Conservation (phyloP, 30 jellyfish, hydroid and myxozoan species). For the Calvadosia cruxmelitensis region DNA sequence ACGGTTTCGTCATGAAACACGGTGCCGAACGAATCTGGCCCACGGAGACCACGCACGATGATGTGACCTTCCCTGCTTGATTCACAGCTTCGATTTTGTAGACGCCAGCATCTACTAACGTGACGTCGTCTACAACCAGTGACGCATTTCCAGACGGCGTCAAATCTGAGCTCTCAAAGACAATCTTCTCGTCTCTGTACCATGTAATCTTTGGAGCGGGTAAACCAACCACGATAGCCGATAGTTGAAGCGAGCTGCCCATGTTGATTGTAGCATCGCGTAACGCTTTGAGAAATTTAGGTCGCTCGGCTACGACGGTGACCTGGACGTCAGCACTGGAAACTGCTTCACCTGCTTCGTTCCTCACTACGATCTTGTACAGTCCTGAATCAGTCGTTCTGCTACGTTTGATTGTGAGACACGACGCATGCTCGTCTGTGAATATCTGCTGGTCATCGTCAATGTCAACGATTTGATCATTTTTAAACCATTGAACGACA, state of each 20-base stretch:
- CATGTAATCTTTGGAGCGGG: conserved; percentile 83
- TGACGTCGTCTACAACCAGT: conserved; percentile 29
- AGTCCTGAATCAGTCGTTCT: conserved; percentile 36
- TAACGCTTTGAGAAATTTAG: conserved; percentile 21
- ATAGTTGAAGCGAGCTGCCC: conserved; percentile 37
- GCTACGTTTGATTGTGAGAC: conserved; percentile 19
- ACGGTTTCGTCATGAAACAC: conserved; percentile 50
- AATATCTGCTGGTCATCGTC: conserved; percentile 2
- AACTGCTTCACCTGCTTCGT: conserved; percentile 58
- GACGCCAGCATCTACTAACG: conserved; percentile 41
- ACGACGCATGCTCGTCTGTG: conserved; percentile 5
- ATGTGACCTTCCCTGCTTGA: conserved; percentile 57
- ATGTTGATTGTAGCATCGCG: conserved; percentile 27
- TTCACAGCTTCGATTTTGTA: conserved; percentile 75
- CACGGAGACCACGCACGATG: conserved; percentile 49
- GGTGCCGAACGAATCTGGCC: conserved; percentile 71
- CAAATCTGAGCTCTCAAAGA: not conserved
- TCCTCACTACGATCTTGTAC: conserved; percentile 58
- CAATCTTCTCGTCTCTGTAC: conserved; percentile 44
- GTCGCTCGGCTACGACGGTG: conserved; percentile 35
- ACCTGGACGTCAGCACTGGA: conserved; percentile 52
- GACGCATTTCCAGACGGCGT: conserved; percentile 17
- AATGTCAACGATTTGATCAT: conserved; percentile 19
- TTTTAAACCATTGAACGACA: conserved; percentile 60
- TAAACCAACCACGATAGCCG: conserved; percentile 43